Conservation (phyloP, 2,113 vertebrate genomes). For the Phainopepla nitens region DNA sequence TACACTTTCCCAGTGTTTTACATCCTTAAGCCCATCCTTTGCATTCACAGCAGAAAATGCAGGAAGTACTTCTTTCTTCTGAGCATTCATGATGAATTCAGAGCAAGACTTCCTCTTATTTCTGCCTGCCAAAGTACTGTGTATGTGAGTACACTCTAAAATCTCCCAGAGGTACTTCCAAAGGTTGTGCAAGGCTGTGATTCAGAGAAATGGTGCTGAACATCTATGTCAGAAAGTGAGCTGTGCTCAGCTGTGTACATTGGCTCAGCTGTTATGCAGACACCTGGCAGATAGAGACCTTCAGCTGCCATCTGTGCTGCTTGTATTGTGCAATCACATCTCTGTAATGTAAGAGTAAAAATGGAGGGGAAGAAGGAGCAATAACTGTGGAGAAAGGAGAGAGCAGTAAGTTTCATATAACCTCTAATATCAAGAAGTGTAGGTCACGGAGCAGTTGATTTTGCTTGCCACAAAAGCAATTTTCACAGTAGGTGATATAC, state of each 20-base stretch:
- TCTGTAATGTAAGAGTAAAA: slow-evolving; percentile 23
- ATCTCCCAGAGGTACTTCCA: not conserved
- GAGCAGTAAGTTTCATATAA: slow-evolving; percentile 27
- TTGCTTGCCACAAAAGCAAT: slow-evolving; percentile 40
- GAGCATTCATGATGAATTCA: not conserved
- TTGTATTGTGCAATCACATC: slow-evolving; percentile 33
- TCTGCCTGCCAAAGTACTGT: not conserved
- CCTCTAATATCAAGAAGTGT: slow-evolving; percentile 23
- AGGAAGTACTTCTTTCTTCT: not conserved
- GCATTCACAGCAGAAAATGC: not conserved
- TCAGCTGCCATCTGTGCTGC: slow-evolving; percentile 49
- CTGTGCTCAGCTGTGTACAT: slow-evolving; percentile 28
- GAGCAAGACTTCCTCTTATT: not conserved
- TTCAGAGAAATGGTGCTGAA: not conserved
- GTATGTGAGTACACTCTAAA: not conserved
- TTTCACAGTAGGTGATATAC: slow-evolving; percentile 35
- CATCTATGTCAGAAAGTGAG: not conserved
- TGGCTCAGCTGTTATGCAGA: slow-evolving; percentile 27
- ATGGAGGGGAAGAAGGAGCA: slow-evolving; percentile 19
- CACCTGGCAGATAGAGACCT: slow-evolving; percentile 52
- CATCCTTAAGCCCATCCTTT: not conserved
- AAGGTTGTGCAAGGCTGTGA: not conserved
- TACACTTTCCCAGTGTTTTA: not conserved
- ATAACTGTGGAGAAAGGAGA: slow-evolving; percentile 17
- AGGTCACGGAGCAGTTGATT: slow-evolving; percentile 22